Conservation (phyloP, 2,113 vertebrate genomes). For the Gnathonemus echidnorhynchus region DNA sequence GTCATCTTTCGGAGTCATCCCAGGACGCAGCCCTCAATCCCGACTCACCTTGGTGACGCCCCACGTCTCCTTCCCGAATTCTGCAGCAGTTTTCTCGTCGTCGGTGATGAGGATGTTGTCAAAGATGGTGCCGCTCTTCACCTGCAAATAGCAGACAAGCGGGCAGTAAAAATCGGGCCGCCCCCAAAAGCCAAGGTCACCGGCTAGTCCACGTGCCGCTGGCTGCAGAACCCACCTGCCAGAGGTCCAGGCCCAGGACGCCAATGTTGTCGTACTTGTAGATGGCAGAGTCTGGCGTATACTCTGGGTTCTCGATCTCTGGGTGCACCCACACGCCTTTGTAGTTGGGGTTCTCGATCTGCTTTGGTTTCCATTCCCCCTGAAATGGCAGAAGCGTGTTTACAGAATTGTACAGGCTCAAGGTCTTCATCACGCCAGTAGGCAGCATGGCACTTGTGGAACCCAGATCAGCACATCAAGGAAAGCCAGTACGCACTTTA, state of each 20-base stretch:
- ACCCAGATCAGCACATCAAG: neutral
- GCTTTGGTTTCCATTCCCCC: slow-evolving; percentile 73
- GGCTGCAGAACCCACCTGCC: slow-evolving; percentile 64
- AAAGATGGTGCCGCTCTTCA: slow-evolving; percentile 79
- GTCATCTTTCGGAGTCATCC: too few species aligned
- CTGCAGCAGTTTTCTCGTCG: slow-evolving; percentile 68
- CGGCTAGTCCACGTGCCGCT: neutral
- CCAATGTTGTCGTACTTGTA: slow-evolving; percentile 70
- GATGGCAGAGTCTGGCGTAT: slow-evolving; percentile 54
- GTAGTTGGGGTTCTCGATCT: slow-evolving; percentile 67
- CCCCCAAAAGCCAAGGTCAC: neutral
- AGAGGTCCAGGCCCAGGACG: slow-evolving; percentile 73
- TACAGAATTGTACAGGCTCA: neutral
- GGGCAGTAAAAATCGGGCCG: slow-evolving; percentile 17
- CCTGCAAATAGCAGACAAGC: slow-evolving; percentile 46
- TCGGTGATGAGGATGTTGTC: slow-evolving; percentile 75
- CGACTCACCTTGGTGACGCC: slow-evolving; percentile 67
- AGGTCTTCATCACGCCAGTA: neutral
- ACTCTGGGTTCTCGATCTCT: slow-evolving; percentile 66
- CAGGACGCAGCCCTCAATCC: neutral
- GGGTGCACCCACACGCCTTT: slow-evolving; percentile 74
- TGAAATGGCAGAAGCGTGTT: slow-evolving; percentile 26
- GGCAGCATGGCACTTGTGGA: neutral
- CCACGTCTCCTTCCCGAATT: slow-evolving; percentile 70
- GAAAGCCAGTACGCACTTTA: slow-evolving; percentile 51